Conservation (phyloP, 1,140 invertebrate genomes). For the Leptinotarsa undecemlineata region DNA sequence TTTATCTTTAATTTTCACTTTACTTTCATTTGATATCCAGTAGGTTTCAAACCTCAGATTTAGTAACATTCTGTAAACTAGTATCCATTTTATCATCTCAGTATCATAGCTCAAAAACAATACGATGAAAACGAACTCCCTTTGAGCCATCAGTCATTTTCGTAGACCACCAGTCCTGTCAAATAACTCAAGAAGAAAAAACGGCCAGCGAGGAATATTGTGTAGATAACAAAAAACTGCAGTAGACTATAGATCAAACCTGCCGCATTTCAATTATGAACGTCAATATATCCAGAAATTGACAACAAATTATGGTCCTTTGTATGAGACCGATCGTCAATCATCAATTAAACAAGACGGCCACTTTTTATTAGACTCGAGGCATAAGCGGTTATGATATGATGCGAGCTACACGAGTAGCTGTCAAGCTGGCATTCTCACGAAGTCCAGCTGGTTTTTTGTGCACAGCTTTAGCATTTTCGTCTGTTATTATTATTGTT, state of each 20-base stretch:
- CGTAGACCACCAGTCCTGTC: constrained; percentile 18
- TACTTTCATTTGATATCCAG: too few species aligned
- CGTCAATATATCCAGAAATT: constrained; percentile 54
- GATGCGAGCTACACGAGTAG: constrained; percentile 47
- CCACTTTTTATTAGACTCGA: constrained; percentile 41
- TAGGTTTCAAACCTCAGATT: too few species aligned
- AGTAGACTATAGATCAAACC: constrained; percentile 48
- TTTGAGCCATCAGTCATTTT: constrained; percentile 13
- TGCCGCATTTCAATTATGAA: constrained; percentile 51
- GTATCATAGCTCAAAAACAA: too few species aligned
- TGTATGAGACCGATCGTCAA: constrained; percentile 52
- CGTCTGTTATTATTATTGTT: too few species aligned
- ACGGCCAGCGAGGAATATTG: constrained; percentile 6
- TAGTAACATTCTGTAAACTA: too few species aligned
- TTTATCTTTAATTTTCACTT: too few species aligned
- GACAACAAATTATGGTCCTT: constrained; percentile 57
- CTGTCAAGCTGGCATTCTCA: constrained; percentile 46
- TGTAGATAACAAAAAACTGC: constrained; percentile 34
- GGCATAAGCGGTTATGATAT: constrained; percentile 50
- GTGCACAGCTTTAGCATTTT: not conserved
- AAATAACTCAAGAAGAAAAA: constrained; percentile 21
- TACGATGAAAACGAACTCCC: too few species aligned
- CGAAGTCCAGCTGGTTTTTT: constrained; percentile 32
- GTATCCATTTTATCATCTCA: too few species aligned
- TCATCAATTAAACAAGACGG: constrained; percentile 53